Conservation (phyloP, 2,888 invertebrate species). For the Ochropleura plecta region DNA sequence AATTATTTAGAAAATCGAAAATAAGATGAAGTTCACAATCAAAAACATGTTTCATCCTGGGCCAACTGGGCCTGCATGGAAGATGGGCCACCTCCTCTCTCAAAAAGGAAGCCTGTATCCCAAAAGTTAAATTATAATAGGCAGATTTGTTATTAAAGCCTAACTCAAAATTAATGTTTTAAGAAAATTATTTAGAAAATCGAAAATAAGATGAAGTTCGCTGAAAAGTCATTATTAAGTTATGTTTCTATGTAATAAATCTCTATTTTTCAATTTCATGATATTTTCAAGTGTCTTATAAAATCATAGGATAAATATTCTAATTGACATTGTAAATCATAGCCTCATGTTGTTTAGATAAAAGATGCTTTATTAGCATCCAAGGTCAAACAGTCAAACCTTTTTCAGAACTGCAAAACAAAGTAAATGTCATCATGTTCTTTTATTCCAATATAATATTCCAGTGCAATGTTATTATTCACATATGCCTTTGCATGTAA, state of each 20-base stretch:
- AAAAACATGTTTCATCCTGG: too few species aligned
- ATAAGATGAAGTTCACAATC: too few species aligned
- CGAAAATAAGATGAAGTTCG: neutral
- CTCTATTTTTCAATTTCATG: neutral
- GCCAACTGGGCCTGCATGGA: too few species aligned
- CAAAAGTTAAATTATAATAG: neutral
- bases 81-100: too few species aligned
- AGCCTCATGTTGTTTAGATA: conserved; percentile 28
- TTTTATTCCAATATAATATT: neutral
- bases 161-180: neutral
- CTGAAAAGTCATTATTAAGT: neutral
- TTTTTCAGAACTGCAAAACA: neutral
- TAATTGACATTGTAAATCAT: conserved; percentile 14
- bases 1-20: neutral
- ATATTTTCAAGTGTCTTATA: too few species aligned
- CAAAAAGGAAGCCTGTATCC: neutral
- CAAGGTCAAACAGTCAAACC: conserved; percentile 2
- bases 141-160: neutral
- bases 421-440: neutral
- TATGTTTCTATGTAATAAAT: neutral
- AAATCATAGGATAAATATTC: neutral
- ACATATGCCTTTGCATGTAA: neutral
- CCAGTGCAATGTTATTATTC: conserved; percentile 11
- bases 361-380: conserved; percentile 12
- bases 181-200: neutral